These are phyloP conservation scores for Poecilia velifera DNA, from an alignment of 2,797 vertebrate genomes.

Conservation along the genomic window DNA sequence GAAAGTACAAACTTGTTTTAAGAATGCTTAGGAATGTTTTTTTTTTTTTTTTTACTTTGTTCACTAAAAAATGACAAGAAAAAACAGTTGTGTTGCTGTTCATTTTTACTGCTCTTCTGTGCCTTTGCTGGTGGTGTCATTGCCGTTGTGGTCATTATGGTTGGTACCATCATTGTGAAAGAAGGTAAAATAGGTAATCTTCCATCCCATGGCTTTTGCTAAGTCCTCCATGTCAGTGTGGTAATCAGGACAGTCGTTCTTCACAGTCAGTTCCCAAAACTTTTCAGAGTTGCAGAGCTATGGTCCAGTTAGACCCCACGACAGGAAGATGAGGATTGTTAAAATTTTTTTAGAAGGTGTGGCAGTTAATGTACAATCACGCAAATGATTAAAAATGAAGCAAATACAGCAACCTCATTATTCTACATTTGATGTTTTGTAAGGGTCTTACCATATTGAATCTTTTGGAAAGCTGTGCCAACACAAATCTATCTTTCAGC, in stretches of 20 bases:
- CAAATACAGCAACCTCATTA: not conserved
- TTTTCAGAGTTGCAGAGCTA: constrained; percentile 77
- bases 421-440: not conserved
- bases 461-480: constrained; percentile 79
- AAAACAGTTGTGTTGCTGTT: not conserved
- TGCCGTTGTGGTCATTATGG: too few relatives aligned
- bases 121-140: not conserved
- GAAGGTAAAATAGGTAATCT: constrained; percentile 73
- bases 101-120: constrained; percentile 6
- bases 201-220: constrained; percentile 76
- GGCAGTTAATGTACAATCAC: not conserved
- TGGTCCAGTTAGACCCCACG: constrained; percentile 30
- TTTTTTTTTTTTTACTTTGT: not conserved
- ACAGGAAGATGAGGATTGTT: not conserved
- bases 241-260: constrained; percentile 56
- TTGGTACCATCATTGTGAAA: constrained; percentile 28
- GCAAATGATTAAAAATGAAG: constrained; percentile 15
- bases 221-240: constrained; percentile 75
- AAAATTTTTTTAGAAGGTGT: constrained; percentile 1
- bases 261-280: constrained; percentile 79
- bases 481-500: constrained; percentile 75
- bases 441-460: constrained; percentile 76
- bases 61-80: not conserved
- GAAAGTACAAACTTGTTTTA: not conserved
- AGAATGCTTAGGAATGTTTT: not conserved